Evolutionary conservation across 2,888 invertebrate species (phyloP), one percentile per base, ranked within the genome.

Genomic region (Cataglyphis cursor): DNA sequence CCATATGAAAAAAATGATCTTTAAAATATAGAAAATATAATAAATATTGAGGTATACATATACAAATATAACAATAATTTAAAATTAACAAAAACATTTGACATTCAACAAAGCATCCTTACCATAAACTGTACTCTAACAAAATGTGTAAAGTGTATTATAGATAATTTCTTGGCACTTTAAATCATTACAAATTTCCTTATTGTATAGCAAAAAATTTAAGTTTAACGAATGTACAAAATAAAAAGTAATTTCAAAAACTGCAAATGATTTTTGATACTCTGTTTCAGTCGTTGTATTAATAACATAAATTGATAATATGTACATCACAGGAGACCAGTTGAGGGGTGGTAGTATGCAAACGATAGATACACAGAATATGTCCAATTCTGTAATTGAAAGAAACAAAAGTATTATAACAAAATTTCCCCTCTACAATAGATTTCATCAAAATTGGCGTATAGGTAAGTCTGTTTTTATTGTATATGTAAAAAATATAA

Each of bases 261-360:
- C 44, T 44, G 21, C 48, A 48, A 75, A 24, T 21, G 8, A 28
- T 38, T 35, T 73, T 76, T 21, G 72, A 81, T 86, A 59, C 24
- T 76, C 68, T 66, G 61, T 80, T 51, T 80, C 59, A 82, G 59
- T 80, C 59, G 66, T 44, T 84, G 35, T 73, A 66, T 9, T n/a
- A 57, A 83, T 59, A 44, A 80, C 48, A 24, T 65, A 78, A 74
- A 80, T 35, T 72, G 75, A 81, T 81, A 88, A 21, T 90, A 90
- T 90, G 62, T 88, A 90, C 90, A 89, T 90, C 88, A 64, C 87
- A 92, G 92, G 83, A 82, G 85, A 89, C 85, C 90, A 90, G 88
- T 90, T 90, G 70, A 84, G 73, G 70, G 8, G n/a, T 8, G 85
- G 73, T 80, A 89, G 87, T 83, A 81, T 82, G 68, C 87, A 86